Base-by-base conservation (phyloP, 2,113 vertebrate genomes). In the Toxostoma redivivum region DNA sequence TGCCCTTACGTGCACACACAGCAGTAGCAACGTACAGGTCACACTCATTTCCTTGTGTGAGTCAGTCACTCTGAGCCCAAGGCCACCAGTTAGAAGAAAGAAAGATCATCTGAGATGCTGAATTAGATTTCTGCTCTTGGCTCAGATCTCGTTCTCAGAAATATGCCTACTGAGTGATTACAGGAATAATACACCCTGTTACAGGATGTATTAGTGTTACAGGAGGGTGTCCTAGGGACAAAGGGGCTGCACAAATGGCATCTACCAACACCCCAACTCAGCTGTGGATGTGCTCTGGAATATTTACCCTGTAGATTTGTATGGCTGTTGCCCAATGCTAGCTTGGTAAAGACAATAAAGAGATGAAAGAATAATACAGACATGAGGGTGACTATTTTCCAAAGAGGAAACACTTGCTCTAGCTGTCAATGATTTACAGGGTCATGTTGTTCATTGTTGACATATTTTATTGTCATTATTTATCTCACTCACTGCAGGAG, bases 51-150 rank as follows among this genome's bases (percentile, higher is more conserved):
- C 95, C 95, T 95, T 80, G 90, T 95, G 88, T 85, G 86, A 93
- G 64, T 95, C 96, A 94, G 96, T 95, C 95, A 86, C 83, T 78
- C 70, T 70, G 44, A 87, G 95, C 92, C 95, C 95, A 95, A 96
- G 93, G 95, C 90, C 91, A 95, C 92, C 92, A 96, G 94, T 96
- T 95, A 95, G 94, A 89, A 86, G 92, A 94, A 96, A 88, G 89
- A 95, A 96, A 95, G 93, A 95, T 95, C 61, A 1, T 42, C 89
- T 19, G 72, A 97, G 94, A 94, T 97, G 89, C 84, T 71, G 74
- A 95, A 92, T 88, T 78, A 95, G 88, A 95, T 96, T 97, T 96
- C 97, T 96, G 81, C 60, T 91, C 67, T 91, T 94, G 94, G 78
- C 92, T 96, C 79, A 81, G 83, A 79, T 78, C 83, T 94, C 81